These are phyloP conservation scores for Pseudorectes ferrugineus DNA, from an alignment of 2,113 vertebrate species.

Conservation along the genomic window DNA sequence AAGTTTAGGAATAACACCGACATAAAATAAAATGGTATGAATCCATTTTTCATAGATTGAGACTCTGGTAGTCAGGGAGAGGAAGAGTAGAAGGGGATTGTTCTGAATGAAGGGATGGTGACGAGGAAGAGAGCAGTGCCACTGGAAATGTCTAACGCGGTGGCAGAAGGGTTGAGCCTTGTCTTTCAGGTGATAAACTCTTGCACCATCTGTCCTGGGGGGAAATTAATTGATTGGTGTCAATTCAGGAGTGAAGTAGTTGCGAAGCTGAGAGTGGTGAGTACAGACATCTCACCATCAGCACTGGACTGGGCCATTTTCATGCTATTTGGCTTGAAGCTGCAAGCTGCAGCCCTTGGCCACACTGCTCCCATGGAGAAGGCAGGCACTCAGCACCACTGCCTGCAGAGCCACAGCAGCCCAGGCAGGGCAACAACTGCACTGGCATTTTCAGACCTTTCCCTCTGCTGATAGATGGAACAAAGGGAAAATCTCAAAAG, in stretches of 20 bases:
- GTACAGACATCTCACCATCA: background rate
- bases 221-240: background rate
- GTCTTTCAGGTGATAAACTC: background rate
- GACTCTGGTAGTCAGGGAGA: background rate
- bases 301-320: background rate
- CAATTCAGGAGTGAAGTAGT: background rate
- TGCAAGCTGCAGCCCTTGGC: background rate
- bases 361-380: background rate
- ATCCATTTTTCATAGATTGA: background rate
- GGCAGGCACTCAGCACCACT: background rate
- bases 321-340: background rate
- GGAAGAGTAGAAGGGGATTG: background rate
- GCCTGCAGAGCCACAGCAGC: background rate
- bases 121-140: accelerated
- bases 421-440: background rate
- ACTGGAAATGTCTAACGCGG: background rate
- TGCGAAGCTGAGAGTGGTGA: background rate
- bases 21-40: background rate
- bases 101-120: background rate
- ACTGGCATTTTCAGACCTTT: background rate
- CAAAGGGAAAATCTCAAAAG: background rate
- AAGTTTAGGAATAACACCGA: background rate
- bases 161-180: background rate
- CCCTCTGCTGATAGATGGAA: background rate
- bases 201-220: background rate